Evolutionary conservation across 2,888 invertebrate genomes (phyloP), one percentile per base, ranked within the genome.

Genomic region (Pegoplata infirma): DNA sequence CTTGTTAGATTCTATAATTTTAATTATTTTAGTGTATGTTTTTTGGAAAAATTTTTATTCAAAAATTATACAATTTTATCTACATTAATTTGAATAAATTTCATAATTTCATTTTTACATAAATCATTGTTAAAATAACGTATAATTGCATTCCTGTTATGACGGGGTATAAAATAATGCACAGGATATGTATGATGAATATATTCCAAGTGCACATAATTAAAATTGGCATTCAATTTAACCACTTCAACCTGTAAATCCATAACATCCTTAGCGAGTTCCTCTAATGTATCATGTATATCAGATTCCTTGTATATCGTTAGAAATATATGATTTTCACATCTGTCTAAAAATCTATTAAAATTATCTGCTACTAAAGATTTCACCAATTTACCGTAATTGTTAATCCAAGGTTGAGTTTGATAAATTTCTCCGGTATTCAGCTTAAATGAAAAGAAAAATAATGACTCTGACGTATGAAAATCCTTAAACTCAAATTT

Each of bases 241-340:
- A 56, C 68, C 46, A 84, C 55, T 1, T 67, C 58, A 5, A 84
- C 61, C 17, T 66, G 21, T 17, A 82, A 80, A 6, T 82, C 71
- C 12, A 76, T 68, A 3, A 81, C 49, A 17, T 53, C 28, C 0
- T 75, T 47, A 0, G 67, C 81, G 7, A 76, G 40, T 61, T 61
- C 51, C 10, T 76, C 46, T 19, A 76, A 21, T 44, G 21, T n/a
- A n/a, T 25, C 40, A 8, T 2, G n/a, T 10, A 58, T 1, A 21
- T 7, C 21, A 19, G 19, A 5, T 5, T 12, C 44, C 5, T 44
- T 40, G 17, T 12, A 21, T 44, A 17, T 21, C 5, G 58, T 61
- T 46, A 83, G 7, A 0, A 76, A 56, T 6, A 81, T 7, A 51
- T 83, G 78, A 2, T 28, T 21, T 21, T 76, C 69, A 44, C 49